These are phyloP conservation scores for Acanthaster planci DNA, from an alignment of 35 echinoderm and acorn worm species.

Conservation along the genomic window DNA sequence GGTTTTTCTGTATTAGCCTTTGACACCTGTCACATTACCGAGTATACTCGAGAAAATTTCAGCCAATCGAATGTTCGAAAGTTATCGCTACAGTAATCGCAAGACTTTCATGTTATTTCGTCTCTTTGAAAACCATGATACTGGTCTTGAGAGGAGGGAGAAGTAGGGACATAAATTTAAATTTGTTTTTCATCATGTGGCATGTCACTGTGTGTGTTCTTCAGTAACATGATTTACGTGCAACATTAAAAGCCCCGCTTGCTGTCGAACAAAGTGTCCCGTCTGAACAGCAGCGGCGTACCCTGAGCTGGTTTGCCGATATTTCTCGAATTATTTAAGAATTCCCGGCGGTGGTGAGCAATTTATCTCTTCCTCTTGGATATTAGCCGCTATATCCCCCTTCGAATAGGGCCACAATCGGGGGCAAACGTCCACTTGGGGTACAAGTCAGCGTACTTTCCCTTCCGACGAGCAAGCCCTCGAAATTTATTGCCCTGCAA, in stretches of 20 bases:
- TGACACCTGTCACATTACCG: too few relatives aligned
- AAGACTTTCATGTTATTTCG: too few relatives aligned
- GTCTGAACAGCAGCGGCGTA: too few relatives aligned
- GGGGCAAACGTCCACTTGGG: neutral
- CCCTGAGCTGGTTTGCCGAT: neutral
- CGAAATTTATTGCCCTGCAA: neutral
- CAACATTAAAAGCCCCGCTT: neutral
- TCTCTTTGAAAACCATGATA: too few relatives aligned
- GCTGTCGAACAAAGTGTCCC: too few relatives aligned
- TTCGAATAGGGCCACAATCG: neutral
- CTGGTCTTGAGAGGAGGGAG: too few relatives aligned
- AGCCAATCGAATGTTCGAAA: too few relatives aligned
- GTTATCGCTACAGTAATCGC: too few relatives aligned
- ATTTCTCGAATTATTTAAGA: conserved; percentile 4
- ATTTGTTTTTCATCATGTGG: neutral
- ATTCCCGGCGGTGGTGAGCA: neutral
- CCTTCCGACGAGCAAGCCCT: neutral
- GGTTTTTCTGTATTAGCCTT: too few relatives aligned
- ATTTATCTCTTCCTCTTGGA: conserved; percentile 13
- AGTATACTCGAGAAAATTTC: too few relatives aligned
- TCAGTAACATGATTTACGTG: neutral
- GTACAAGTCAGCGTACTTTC: neutral
- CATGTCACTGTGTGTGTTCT: conserved; percentile 19
- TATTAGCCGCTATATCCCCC: neutral
- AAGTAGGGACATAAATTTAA: too few relatives aligned